Evolutionary conservation across 2,888 invertebrate genomes (phyloP).

Genomic region (Caenorhabditis macrosperma): DNA sequence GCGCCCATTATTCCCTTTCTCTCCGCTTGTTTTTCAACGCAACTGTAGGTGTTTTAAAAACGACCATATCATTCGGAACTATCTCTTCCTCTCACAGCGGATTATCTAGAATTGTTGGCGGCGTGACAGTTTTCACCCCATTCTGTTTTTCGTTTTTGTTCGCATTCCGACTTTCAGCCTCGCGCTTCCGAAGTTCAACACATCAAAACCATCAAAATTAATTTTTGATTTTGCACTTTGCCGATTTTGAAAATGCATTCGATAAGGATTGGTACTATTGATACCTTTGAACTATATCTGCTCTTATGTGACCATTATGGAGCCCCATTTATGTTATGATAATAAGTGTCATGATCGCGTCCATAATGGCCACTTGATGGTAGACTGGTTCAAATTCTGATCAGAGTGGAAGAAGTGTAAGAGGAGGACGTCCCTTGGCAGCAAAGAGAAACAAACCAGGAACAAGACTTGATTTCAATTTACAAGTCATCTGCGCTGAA

Average conservation of each 20-base stretch:
- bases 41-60: slow-evolving; percentile 52
- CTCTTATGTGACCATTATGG: background rate
- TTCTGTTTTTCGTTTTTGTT: slow-evolving; percentile 20
- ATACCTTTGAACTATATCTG: slow-evolving; percentile 15
- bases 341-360: background rate
- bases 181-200: slow-evolving; percentile 36
- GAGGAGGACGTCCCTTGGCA: background rate
- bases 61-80: slow-evolving; percentile 53
- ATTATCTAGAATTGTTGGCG: slow-evolving; percentile 42
- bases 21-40: slow-evolving; percentile 36
- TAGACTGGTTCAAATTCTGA: background rate
- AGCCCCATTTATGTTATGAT: background rate
- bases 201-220: background rate
- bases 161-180: background rate
- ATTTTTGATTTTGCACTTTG: slow-evolving; percentile 30
- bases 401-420: background rate
- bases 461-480: background rate
- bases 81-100: slow-evolving; percentile 40
- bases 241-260: slow-evolving; percentile 22
- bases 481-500: slow-evolving; percentile 1
- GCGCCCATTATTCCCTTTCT: slow-evolving; percentile 4
- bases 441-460: too few species aligned
- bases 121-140: slow-evolving; percentile 7
- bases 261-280: slow-evolving; percentile 29
- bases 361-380: too few species aligned